phyloP scores from a whole-genome alignment of 2,797 vertebrate genomes.

The Gymnopithys bicolor region DNA sequence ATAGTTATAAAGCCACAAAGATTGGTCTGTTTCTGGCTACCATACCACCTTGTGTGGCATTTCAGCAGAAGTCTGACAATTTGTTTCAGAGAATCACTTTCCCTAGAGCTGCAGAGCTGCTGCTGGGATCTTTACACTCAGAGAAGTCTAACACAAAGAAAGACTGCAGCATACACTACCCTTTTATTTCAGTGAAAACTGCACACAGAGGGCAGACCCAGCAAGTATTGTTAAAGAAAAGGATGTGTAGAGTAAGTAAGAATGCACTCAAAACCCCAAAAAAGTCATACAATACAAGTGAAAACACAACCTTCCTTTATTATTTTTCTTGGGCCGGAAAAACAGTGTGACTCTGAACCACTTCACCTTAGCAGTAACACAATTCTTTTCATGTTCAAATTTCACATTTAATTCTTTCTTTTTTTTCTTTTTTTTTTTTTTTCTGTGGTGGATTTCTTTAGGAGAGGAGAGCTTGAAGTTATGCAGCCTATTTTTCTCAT shows the following conservation, averaged over 20 bases:
- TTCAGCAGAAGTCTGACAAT: not conserved
- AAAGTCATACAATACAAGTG: not conserved
- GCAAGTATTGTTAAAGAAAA: not conserved
- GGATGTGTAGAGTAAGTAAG: not conserved
- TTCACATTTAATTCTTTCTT: not conserved
- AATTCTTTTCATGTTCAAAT: not conserved
- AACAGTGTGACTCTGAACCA: not conserved
- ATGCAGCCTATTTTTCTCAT: not conserved
- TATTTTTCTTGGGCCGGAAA: not conserved
- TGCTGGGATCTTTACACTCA: not conserved
- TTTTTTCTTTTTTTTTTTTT: not conserved
- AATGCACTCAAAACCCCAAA: not conserved
- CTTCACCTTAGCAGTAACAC: not conserved
- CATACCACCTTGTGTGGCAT: fast-evolving
- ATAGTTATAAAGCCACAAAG: not conserved
- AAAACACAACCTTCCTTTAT: not conserved
- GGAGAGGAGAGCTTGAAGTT: not conserved
- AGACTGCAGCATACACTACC: not conserved
- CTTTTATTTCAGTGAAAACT: not conserved
- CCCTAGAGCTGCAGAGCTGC: not conserved
- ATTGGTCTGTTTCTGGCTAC: not conserved
- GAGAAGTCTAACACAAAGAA: not conserved
- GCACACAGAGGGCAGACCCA: not conserved
- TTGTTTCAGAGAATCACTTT: not conserved
- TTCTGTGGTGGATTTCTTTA: not conserved